Base-by-base conservation (phyloP, 2,113 vertebrate species). In the Acanthochromis polyacanthus region DNA sequence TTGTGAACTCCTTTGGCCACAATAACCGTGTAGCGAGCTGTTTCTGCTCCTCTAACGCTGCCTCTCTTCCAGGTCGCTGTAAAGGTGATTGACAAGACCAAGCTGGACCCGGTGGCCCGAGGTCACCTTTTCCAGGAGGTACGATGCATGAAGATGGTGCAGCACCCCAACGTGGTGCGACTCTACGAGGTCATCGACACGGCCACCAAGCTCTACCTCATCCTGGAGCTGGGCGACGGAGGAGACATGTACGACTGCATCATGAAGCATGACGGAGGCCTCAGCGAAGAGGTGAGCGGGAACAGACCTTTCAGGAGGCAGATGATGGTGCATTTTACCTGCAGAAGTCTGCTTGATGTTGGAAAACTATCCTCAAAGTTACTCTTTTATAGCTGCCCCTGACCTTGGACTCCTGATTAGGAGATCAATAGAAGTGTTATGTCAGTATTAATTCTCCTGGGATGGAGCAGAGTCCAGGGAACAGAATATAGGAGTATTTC, bases 221-320 rank as follows among this genome's bases (percentile, higher is more conserved):
- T 99, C 87, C 93, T 99, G 65, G 98, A 99, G 91, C 96, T 99
- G 63, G 98, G 97, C 28, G 98, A 99, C 50, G 98, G 98, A 2
- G 98, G 98, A 52, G 98, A 99, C 87, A 98, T 99, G 98, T 99
- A 98, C 65, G 98, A 99, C 88, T 99, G 99, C 92, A 99, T 99
- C 93, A 99, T 99, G 98, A 98, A 98, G 78, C 97, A 99, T 0
- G 98, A 99, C 75, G 97, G 98, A 72, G 98, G 98, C 50, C 97
- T 99, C 55, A 96, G 93, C 1, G 98, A 99, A 73, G 97, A 94
- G 84, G 93, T 92, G 78, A 83, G 84, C 2, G n/a, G 38, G 53
- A 2, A 14, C 0, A 2, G 48, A 14, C 40, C 38, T n/a, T 14
- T 57, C 11, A 36, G 12, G 25, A 2, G 40, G 38, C 0, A 58